Percentiles rank a stretch among this genome's conserved stretches.
Conservation (phyloP, 2,797 vertebrate genomes). For the Anas acuta region DNA sequence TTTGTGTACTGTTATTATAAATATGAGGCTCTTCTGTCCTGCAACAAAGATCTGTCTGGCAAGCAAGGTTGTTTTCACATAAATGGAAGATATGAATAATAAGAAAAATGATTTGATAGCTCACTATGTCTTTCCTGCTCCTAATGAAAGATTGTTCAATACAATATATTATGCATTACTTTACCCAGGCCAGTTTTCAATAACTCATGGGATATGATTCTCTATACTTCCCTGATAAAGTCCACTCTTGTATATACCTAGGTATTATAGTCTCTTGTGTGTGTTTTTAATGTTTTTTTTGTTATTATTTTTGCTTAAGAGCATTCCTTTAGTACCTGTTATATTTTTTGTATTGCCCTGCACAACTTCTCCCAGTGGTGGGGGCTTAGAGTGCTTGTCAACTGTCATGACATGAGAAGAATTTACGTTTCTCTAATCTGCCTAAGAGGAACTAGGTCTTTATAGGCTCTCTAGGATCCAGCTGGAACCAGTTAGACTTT, state of each 20-base stretch:
- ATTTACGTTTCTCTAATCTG: neutral
- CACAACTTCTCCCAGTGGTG: neutral
- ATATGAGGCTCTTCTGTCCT: neutral
- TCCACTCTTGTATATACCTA: neutral
- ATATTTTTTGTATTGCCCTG: neutral
- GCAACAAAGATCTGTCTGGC: neutral
- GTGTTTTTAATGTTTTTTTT: neutral
- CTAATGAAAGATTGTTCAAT: neutral
- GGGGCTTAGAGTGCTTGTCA: neutral
- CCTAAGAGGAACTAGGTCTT: neutral
- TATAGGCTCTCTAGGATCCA: neutral
- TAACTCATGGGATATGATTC: neutral
- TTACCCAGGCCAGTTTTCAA: neutral
- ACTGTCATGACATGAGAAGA: neutral
- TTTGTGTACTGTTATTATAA: neutral
- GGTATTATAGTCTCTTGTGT: neutral
- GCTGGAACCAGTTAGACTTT: neutral
- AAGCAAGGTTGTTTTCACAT: conserved; percentile 15
- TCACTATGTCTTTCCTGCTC: neutral
- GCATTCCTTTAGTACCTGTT: neutral
- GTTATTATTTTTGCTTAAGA: neutral
- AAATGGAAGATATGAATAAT: neutral
- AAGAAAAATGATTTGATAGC: neutral
- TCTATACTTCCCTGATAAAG: neutral
- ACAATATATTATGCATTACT: neutral